Evolutionary conservation across 2,888 invertebrate genomes (phyloP).

Genomic region (Rotaria sp.): DNA sequence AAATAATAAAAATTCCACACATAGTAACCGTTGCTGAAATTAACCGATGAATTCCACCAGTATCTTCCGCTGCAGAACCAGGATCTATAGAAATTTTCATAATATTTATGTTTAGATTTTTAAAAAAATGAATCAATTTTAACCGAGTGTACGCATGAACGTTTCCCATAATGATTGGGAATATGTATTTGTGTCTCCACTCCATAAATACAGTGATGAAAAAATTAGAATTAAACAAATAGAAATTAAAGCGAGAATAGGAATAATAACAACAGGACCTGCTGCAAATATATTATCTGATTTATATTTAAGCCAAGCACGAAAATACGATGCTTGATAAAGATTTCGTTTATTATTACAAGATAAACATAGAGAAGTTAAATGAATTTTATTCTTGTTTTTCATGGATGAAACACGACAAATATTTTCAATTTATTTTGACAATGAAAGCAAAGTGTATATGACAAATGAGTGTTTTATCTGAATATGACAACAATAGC

Average conservation of each 20-base stretch:
- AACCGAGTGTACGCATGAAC: constrained; percentile 20
- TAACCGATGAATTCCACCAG: not conserved
- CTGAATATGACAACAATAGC: too few relatives aligned
- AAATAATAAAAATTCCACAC: not conserved
- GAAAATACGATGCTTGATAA: not conserved
- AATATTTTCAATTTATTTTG: not conserved
- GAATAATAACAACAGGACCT: not conserved
- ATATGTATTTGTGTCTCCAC: not conserved
- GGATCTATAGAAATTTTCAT: not conserved
- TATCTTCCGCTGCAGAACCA: constrained; percentile 10
- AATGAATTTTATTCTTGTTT: not conserved
- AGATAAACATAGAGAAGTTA: not conserved
- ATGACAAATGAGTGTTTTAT: not conserved
- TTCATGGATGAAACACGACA: not conserved
- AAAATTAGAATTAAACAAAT: not conserved
- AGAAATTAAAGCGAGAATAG: not conserved
- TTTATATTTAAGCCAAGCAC: constrained; percentile 12
- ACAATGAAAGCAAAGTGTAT: not conserved
- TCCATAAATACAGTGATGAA: not conserved
- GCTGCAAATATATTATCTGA: constrained; percentile 6
- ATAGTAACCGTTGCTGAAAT: not conserved
- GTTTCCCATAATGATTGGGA: constrained; percentile 26
- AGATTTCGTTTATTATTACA: not conserved
- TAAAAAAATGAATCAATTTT: not conserved
- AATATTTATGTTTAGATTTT: too few relatives aligned